Evolutionary conservation across 2,888 invertebrate genomes (phyloP).

Genomic region (Orthosia cruda): DNA sequence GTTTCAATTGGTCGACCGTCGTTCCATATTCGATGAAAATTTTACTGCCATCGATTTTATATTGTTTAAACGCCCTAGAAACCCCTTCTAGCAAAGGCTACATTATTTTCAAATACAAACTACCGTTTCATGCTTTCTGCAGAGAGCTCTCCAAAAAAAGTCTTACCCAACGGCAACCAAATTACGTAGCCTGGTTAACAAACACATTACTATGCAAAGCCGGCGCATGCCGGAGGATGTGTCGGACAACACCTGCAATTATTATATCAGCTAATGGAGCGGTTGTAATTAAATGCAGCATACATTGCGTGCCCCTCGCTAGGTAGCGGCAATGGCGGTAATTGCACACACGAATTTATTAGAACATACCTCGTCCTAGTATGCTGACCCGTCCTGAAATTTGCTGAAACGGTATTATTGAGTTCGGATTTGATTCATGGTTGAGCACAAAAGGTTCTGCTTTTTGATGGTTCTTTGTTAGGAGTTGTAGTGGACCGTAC

Average conservation of each 20-base stretch:
- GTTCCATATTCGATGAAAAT: background rate
- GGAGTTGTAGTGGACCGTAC: background rate
- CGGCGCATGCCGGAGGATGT: conserved; percentile 39
- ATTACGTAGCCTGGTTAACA: conserved; percentile 26
- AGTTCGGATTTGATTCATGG: conserved; percentile 20
- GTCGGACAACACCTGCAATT: conserved; percentile 58
- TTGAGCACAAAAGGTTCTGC: background rate
- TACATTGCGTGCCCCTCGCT: conserved; percentile 62
- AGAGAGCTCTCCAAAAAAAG: conserved; percentile 6
- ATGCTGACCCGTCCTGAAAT: conserved; percentile 62
- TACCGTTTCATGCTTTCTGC: background rate
- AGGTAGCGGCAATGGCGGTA: conserved; percentile 50
- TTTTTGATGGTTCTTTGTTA: background rate
- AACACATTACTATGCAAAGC: conserved; percentile 46
- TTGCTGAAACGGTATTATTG: conserved; percentile 5
- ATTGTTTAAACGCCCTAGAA: background rate
- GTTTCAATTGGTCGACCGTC: background rate
- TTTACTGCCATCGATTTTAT: background rate
- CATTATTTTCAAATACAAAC: background rate
- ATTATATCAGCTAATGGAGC: conserved; percentile 66
- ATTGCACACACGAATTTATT: conserved; percentile 67
- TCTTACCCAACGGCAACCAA: conserved; percentile 8
- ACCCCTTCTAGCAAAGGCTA: background rate
- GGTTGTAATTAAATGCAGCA: conserved; percentile 67
- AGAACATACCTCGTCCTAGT: conserved; percentile 63